Conservation (phyloP, 2,888 invertebrate genomes). For the Drosophila acutilabella region DNA sequence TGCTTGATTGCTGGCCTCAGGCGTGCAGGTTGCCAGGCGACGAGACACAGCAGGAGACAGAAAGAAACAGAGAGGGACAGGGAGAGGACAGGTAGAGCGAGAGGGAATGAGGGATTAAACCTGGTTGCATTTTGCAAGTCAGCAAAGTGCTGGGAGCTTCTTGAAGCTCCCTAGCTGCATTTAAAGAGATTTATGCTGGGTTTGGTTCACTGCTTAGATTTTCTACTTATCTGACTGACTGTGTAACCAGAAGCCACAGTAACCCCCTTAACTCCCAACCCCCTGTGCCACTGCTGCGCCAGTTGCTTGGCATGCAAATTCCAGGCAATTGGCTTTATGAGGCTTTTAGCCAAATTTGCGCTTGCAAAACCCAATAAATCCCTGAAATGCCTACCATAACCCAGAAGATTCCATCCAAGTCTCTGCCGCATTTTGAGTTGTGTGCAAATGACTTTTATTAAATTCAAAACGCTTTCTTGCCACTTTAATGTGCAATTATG, state of each 20-base stretch:
- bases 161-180: slow-evolving; percentile 26
- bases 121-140: slow-evolving; percentile 50
- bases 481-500: slow-evolving; percentile 64
- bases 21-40: slow-evolving; percentile 30
- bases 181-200: slow-evolving; percentile 43
- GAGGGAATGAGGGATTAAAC: not conserved
- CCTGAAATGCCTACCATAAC: slow-evolving; percentile 25
- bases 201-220: slow-evolving; percentile 17
- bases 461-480: slow-evolving; percentile 46
- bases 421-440: not conserved
- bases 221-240: slow-evolving; percentile 30
- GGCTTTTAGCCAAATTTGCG: slow-evolving; percentile 38
- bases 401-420: not conserved
- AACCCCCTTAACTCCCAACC: not conserved
- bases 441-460: slow-evolving; percentile 61
- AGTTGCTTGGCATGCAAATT: slow-evolving; percentile 49
- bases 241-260: slow-evolving; percentile 37
- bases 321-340: slow-evolving; percentile 52
- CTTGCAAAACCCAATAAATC: slow-evolving; percentile 40
- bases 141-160: slow-evolving; percentile 43
- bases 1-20: slow-evolving; percentile 61
- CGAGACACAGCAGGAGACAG: no score
- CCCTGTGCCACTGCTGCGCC: not conserved
- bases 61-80: not conserved
- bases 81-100: not conserved